These are phyloP conservation scores for Sapayoa aenigma DNA, from an alignment of 2,113 vertebrate species.

Conservation along the genomic window DNA sequence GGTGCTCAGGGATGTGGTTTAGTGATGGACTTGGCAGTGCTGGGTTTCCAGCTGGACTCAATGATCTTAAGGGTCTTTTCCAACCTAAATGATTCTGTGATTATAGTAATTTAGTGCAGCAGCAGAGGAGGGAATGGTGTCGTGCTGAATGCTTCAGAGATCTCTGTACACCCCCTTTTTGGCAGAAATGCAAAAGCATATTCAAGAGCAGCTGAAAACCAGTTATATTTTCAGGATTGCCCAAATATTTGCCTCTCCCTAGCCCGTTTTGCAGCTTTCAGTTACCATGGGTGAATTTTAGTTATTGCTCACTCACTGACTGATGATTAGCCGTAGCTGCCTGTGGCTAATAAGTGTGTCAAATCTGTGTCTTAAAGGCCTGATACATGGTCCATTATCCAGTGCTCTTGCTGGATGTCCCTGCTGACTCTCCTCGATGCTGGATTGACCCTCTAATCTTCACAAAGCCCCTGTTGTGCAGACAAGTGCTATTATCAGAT, in stretches of 20 bases:
- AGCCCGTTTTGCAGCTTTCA: not conserved
- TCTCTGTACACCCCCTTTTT: not conserved
- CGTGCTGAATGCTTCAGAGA: not conserved
- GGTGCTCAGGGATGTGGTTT: not conserved
- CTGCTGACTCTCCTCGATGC: not conserved
- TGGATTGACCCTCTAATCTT: not conserved
- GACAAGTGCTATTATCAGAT: not conserved
- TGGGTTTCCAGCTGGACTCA: not conserved
- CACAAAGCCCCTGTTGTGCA: not conserved
- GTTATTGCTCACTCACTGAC: not conserved
- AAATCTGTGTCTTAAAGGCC: not conserved
- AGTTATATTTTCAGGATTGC: not conserved
- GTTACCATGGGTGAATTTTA: not conserved
- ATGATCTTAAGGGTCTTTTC: not conserved
- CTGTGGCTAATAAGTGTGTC: not conserved
- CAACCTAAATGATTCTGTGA: not conserved
- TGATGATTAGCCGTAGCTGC: not conserved
- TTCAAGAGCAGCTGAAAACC: not conserved
- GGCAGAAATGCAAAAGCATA: not conserved
- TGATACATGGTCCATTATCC: rapidly evolving
- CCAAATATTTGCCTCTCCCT: not conserved
- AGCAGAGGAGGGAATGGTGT: not conserved
- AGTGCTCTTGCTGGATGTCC: not conserved
- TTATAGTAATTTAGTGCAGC: not conserved
- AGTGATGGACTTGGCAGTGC: not conserved